Conservation (phyloP, 2,888 invertebrate species). For the Epsilonema sp. region DNA sequence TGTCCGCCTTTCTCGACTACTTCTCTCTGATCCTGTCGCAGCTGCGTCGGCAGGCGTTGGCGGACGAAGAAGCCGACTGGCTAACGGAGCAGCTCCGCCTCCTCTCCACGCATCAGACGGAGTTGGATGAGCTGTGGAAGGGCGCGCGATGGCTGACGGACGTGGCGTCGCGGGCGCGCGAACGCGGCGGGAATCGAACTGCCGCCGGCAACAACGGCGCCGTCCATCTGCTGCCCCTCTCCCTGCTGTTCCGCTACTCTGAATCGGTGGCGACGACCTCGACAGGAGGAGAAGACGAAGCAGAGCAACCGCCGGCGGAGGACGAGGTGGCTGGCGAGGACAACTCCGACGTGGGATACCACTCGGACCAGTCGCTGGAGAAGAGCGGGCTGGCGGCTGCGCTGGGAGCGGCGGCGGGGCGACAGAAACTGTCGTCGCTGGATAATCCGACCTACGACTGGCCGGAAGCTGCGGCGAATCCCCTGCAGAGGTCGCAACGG, state of each 20-base stretch:
- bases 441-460: slow-evolving; percentile 12
- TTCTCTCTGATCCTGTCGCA: slow-evolving; percentile 78
- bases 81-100: neutral
- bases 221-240: slow-evolving; percentile 32
- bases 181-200: no score
- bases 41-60: slow-evolving; percentile 51
- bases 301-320: neutral
- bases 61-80: neutral
- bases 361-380: slow-evolving; percentile 13
- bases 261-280: slow-evolving; percentile 9
- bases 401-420: neutral
- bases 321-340: slow-evolving; percentile 8
- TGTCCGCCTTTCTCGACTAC: slow-evolving; percentile 77
- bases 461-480: neutral
- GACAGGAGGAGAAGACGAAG: slow-evolving; percentile 12
- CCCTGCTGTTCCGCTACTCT: slow-evolving; percentile 18
- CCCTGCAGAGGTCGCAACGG: no score
- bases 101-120: slow-evolving; percentile 54
- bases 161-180: slow-evolving; percentile 75
- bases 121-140: slow-evolving; percentile 74
- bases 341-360: slow-evolving; percentile 15
- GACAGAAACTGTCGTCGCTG: slow-evolving; percentile 10
- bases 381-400: neutral
- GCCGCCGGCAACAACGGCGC: no score
- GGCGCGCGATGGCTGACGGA: slow-evolving; percentile 88